Evolutionary conservation across 1,140 invertebrate genomes (phyloP), one percentile per base, ranked within the genome.

Genomic region (Amyelois transitella): DNA sequence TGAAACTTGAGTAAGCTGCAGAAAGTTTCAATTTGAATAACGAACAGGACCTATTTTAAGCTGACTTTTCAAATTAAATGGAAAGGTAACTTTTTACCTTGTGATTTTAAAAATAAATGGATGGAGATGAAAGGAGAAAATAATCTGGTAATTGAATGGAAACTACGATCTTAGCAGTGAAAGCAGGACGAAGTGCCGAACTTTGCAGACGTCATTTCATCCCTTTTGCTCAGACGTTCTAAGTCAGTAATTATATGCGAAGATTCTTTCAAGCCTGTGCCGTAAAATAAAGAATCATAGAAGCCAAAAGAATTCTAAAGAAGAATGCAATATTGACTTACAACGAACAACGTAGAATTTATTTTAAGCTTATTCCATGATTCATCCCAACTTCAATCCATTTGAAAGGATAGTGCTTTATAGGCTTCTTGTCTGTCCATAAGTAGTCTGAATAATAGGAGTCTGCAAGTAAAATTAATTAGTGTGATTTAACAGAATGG

Each of bases 181-280:
- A 62, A 28, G 48, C 20, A 44, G 53, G 49, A 54, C 50, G 43
- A 60, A 64, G 55, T 32, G 52, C 53, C 51, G 60, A 78, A 79
- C 62, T 81, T 77, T 75, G 66, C 75, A 81, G 80, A 83, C 77
- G 57, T 77, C 64, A 72, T 76, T 72, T 51, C 66, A 75, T 75
- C 71, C 66, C 53, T 44, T 57, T 62, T 59, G 58, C 62, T 60
- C 12, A 8, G 32, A 8, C 32, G 70, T 81, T 81, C 69, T 69
- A 70, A 70, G 58, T 65, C 51, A 43, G 69, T 83, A 81, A 79
- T 83, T 79, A 79, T 64, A 77, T 72, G 68, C 68, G 60, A 54
- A 49, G 58, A 71, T 70, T 77, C 69, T 65, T 81, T 83, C 75
- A 66, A 80, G 50, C 18, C 50, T 55, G 0, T 7, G 6, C 24